Percentiles rank a stretch among this genome's conserved stretches.
Conservation (phyloP, 2,888 invertebrate genomes). For the Eilema griseolum region DNA sequence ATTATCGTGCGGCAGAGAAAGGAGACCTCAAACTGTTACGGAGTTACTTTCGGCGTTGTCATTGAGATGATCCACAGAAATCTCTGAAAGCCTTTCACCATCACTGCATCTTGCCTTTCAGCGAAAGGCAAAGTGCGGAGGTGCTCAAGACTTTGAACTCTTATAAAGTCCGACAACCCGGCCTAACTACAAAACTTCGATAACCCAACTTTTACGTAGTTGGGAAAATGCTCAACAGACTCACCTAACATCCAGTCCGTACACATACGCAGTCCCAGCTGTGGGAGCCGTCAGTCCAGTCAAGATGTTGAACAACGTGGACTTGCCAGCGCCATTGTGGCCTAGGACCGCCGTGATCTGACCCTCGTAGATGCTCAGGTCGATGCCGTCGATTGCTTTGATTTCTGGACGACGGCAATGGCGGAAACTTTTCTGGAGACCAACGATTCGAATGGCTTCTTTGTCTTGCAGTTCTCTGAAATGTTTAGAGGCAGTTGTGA, state of each 20-base stretch:
- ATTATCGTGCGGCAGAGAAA: no score
- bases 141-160: no score
- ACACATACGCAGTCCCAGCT: constrained; percentile 91
- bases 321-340: constrained; percentile 96
- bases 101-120: no score
- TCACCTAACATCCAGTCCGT: constrained; percentile 91
- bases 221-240: constrained; percentile 21
- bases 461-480: constrained; percentile 89
- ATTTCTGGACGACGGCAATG: constrained; percentile 90
- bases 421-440: constrained; percentile 91
- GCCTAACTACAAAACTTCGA: no score
- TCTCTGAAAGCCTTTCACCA: no score
- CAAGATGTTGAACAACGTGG: constrained; percentile 94
- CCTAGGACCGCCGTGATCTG: constrained; percentile 95
- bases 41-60: no score
- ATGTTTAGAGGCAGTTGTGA: neutral
- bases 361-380: constrained; percentile 93
- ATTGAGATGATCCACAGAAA: no score
- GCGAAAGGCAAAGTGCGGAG: no score
- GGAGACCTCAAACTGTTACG: no score
- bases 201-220: no score
- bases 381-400: constrained; percentile 92
- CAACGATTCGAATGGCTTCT: constrained; percentile 92
- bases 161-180: no score
- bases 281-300: constrained; percentile 93